phyloP scores from a whole-genome alignment of 2,113 vertebrate species.

The Microtus pennsylvanicus region DNA sequence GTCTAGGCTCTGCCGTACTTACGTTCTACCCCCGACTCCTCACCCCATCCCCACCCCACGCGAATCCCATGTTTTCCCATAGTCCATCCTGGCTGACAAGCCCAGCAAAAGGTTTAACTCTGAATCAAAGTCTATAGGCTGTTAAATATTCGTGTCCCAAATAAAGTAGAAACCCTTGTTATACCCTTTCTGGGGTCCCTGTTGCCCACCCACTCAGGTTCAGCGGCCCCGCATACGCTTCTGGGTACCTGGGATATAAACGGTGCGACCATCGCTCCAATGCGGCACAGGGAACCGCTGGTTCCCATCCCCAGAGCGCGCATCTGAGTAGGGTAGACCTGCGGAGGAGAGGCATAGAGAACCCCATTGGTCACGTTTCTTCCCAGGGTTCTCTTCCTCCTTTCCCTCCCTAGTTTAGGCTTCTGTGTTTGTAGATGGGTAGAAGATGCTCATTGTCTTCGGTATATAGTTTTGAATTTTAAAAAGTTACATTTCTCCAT shows the following conservation, averaged over 20 bases:
- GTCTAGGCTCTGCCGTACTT: not conserved
- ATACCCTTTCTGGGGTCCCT: not conserved
- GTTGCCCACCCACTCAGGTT: not conserved
- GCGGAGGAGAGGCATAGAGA: not conserved
- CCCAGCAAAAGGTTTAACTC: not conserved
- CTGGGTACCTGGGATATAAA: slow-evolving; percentile 92
- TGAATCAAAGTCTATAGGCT: not conserved
- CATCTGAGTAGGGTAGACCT: slow-evolving; percentile 96
- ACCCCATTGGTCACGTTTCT: fast-evolving
- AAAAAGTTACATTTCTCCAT: no score
- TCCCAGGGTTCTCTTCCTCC: fast-evolving
- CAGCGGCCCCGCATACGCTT: not conserved
- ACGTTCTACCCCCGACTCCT: not conserved
- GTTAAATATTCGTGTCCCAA: fast-evolving
- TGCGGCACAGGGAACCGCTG: slow-evolving; percentile 94
- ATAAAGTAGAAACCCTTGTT: not conserved
- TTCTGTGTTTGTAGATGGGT: fast-evolving
- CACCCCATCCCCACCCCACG: fast-evolving
- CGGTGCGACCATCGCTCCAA: slow-evolving; percentile 96
- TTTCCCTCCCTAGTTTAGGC: not conserved
- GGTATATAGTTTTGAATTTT: not conserved
- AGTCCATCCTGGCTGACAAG: not conserved
- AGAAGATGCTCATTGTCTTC: not conserved
- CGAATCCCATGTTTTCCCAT: fast-evolving
- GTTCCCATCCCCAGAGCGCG: slow-evolving; percentile 95